Conservation (phyloP, 2,113 vertebrate species). For the Prietella phreatophila region DNA sequence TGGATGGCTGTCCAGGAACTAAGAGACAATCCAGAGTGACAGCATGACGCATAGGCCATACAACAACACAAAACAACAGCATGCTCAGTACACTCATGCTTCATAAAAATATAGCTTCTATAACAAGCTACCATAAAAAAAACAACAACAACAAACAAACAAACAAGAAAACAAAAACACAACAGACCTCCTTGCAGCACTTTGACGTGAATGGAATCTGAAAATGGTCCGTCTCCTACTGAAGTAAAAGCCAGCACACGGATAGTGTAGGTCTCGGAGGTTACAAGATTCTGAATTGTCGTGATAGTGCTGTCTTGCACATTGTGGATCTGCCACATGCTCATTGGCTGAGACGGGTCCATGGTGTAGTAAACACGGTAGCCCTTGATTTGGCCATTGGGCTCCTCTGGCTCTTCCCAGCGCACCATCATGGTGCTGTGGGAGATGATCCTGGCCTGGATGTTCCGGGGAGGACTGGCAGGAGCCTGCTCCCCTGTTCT, state of each 20-base stretch:
- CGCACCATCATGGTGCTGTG: constrained; percentile 94
- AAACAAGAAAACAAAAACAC: not conserved
- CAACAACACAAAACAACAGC: not conserved
- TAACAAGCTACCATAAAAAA: constrained; percentile 4
- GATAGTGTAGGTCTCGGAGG: constrained; percentile 91
- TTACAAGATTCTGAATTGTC: constrained; percentile 87
- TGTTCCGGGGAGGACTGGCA: constrained; percentile 88
- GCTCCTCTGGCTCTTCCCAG: constrained; percentile 97
- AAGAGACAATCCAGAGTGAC: constrained; percentile 43
- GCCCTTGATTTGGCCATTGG: constrained; percentile 94
- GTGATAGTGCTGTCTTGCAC: constrained; percentile 95
- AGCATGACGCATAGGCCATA: constrained; percentile 1
- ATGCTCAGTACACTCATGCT: not conserved
- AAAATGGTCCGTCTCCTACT: constrained; percentile 93
- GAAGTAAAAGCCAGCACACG: constrained; percentile 95
- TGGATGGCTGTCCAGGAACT: constrained; percentile 96
- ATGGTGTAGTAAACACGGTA: constrained; percentile 96
- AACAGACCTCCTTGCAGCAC: constrained; percentile 91
- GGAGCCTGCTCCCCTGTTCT: constrained; percentile 94
- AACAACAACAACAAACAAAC: too few relatives aligned
- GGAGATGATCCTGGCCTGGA: constrained; percentile 92
- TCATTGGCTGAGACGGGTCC: constrained; percentile 87
- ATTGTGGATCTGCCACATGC: constrained; percentile 94
- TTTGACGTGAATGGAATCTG: constrained; percentile 94
- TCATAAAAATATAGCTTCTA: not conserved